Base-by-base conservation (phyloP, 2,113 vertebrate genomes). In the Psilopsiagon aurifrons region DNA sequence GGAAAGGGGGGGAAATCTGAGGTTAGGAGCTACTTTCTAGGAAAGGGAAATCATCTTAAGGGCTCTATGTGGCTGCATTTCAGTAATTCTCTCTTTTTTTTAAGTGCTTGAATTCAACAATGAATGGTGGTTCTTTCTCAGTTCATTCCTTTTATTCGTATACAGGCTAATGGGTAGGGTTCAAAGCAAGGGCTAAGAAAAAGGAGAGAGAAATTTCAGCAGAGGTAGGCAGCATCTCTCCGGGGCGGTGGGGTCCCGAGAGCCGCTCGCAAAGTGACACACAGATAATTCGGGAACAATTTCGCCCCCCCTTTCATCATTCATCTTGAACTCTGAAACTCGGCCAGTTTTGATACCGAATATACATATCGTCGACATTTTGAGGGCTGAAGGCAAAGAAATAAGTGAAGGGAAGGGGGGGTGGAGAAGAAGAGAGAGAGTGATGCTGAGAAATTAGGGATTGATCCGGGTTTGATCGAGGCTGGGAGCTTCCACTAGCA, bases 1-100 rank as follows among this genome's bases (percentile, higher is more conserved):
- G n/a, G n/a, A n/a, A n/a, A n/a, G n/a, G n/a, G n/a, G n/a, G n/a
- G 35, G 35, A 88, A 83, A 88, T 77, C 46, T 67, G 73, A 94
- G 83, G 92, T 91, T 95, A 77, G 93, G 77, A 94, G 82, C 71
- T 82, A 95, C 95, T 91, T 95, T 96, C 92, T 93, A 97, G 92
- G 94, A 96, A 96, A 90, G 81, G 67, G 85, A 93, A 95, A 96
- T 83, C 81, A 96, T 94, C 85, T 73, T 88, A 78, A 92, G 71
- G 83, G 76, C 13, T 5, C 86, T 76, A 18, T 76, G 76, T 60
- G 83, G 57, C 63, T 62, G 93, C 89, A 69, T 93, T 94, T 97
- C 92, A 92, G 92, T 49, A 67, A 33, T 74, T 83, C 74, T 33
- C 73, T 51, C 73, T 37, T 54, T 89, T 77, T 81, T 76, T 44